Percentiles rank a stretch among this genome's conserved stretches.
Conservation (phyloP, 2,888 invertebrate genomes). For the Timema podura region DNA sequence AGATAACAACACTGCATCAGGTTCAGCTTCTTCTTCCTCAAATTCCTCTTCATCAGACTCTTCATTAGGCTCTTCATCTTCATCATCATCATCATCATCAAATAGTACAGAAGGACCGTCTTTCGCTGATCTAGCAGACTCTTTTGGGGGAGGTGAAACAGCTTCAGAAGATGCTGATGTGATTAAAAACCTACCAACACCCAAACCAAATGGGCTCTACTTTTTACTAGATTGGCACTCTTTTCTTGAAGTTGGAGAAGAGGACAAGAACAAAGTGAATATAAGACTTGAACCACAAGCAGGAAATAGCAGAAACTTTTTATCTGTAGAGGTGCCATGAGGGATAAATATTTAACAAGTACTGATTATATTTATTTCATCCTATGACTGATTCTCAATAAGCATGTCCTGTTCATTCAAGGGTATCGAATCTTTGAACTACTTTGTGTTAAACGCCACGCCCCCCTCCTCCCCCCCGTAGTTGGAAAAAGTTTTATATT, state of each 20-base stretch:
- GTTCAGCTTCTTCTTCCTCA: constrained; percentile 25
- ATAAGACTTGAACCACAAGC: constrained; percentile 75
- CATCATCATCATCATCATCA: not conserved
- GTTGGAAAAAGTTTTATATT: too few species aligned
- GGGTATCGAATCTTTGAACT: too few species aligned
- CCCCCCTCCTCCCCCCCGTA: too few species aligned
- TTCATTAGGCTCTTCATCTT: not conserved
- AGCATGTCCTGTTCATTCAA: too few species aligned
- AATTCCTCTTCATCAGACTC: not conserved
- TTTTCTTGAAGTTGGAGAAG: constrained; percentile 77
- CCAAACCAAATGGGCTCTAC: constrained; percentile 74
- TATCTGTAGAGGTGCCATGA: constrained; percentile 70
- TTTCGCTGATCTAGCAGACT: constrained; percentile 66
- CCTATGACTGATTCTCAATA: too few species aligned
- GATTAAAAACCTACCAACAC: constrained; percentile 41
- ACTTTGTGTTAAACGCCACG: too few species aligned
- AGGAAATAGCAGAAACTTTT: constrained; percentile 74
- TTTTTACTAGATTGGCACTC: constrained; percentile 84
- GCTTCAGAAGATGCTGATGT: constrained; percentile 45
- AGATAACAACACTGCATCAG: constrained; percentile 30
- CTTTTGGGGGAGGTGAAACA: constrained; percentile 62
- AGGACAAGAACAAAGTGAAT: constrained; percentile 62
- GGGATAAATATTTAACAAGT: too few species aligned
- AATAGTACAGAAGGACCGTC: constrained; percentile 44
- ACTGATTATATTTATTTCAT: too few species aligned